Evolutionary conservation across 1,140 invertebrate species (phyloP).

Genomic region (Bombyx mandarina): DNA sequence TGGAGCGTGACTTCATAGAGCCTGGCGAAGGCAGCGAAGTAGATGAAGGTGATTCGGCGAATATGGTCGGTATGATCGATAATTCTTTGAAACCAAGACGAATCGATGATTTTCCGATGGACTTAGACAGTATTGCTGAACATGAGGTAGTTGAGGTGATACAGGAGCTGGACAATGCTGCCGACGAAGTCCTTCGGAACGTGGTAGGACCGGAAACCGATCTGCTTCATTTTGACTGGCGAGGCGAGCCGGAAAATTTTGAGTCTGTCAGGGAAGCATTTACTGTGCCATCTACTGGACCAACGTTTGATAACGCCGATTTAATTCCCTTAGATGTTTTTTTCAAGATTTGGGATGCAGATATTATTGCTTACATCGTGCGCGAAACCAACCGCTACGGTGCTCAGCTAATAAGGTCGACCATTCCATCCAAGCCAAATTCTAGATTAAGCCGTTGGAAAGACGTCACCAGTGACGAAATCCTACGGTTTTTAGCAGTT

Average conservation of each 20-base stretch:
- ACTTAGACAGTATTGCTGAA: too few relatives aligned
- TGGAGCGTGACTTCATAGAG: too few relatives aligned
- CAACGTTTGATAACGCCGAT: conserved; percentile 10
- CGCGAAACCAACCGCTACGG: conserved; percentile 13
- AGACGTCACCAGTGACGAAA: conserved; percentile 11
- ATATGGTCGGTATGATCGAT: too few relatives aligned
- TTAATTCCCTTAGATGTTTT: conserved; percentile 9
- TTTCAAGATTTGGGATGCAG: neutral
- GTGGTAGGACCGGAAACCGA: neutral
- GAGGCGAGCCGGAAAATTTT: conserved; percentile 1
- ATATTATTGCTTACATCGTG: neutral
- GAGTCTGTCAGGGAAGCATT: neutral
- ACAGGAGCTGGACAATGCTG: too few relatives aligned
- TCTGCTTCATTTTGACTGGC: conserved; percentile 1
- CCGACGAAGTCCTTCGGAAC: too few relatives aligned
- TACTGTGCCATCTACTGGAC: neutral
- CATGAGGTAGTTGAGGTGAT: too few relatives aligned
- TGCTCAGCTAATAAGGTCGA: neutral
- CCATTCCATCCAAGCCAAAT: neutral
- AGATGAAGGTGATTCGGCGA: too few relatives aligned
- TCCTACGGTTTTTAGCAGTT: conserved; percentile 9
- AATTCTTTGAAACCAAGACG: too few relatives aligned
- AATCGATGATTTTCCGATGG: too few relatives aligned
- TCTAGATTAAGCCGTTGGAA: conserved; percentile 9
- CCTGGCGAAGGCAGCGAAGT: too few relatives aligned